These are phyloP conservation scores for Florisuga fusca DNA, from an alignment of 2,797 vertebrate species.

Conservation along the genomic window DNA sequence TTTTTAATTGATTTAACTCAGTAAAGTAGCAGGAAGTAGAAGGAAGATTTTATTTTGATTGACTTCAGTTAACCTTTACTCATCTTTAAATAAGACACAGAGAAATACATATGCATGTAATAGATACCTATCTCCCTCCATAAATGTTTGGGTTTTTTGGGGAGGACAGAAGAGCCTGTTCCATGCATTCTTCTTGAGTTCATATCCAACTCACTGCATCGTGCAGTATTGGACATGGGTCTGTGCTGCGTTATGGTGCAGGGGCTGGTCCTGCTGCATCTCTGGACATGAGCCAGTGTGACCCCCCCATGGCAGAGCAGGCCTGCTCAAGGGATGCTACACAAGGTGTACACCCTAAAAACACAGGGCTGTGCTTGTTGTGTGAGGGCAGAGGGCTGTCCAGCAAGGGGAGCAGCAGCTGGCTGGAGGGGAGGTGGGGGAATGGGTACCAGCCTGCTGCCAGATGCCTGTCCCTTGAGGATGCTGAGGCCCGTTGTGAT, in stretches of 20 bases:
- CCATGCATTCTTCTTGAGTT: background rate
- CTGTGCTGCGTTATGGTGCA: rapidly evolving
- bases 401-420: background rate
- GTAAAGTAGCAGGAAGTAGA: background rate
- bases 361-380: rapidly evolving
- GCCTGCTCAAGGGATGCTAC: rapidly evolving
- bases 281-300: rapidly evolving
- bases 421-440: background rate
- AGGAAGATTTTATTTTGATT: background rate
- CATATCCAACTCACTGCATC: background rate
- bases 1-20: background rate
- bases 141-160: background rate
- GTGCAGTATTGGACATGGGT: background rate
- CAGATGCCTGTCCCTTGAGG: rapidly evolving
- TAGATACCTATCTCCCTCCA: background rate
- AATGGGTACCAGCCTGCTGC: background rate
- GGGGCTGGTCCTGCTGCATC: background rate
- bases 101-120: background rate
- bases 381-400: background rate
- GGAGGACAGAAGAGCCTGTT: background rate
- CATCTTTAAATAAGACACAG: background rate
- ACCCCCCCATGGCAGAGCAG: rapidly evolving
- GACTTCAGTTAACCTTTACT: background rate
- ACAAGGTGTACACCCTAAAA: background rate
- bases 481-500: rapidly evolving